Percentiles rank a stretch among this genome's conserved stretches.
phyloP scores from a whole-genome alignment of 2,113 vertebrate genomes.

The Ellobius talpinus region DNA sequence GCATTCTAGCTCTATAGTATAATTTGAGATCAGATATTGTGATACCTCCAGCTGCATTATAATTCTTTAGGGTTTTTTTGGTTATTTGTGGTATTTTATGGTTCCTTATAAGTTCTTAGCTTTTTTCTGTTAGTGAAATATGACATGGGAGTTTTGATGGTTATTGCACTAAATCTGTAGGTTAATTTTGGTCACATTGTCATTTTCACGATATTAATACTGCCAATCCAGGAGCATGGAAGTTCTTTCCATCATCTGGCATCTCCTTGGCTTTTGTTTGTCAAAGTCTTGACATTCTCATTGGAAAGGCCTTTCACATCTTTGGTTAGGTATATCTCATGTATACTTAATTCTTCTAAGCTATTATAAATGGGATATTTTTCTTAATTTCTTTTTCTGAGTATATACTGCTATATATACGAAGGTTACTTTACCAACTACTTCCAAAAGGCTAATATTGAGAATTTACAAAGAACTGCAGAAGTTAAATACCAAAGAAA shows the following conservation, averaged over 20 bases:
- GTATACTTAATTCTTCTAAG: not conserved
- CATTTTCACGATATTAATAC: not conserved
- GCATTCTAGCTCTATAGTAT: not conserved
- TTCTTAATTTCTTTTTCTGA: not conserved
- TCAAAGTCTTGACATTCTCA: not conserved
- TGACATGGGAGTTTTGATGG: not conserved
- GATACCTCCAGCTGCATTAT: not conserved
- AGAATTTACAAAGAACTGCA: not conserved
- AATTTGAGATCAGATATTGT: not conserved
- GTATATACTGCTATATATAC: not conserved
- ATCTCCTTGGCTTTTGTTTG: not conserved
- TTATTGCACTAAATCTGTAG: not conserved
- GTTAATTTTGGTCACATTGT: not conserved
- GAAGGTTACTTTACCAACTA: not conserved
- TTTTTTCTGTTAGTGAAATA: not conserved
- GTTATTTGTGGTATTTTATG: not conserved
- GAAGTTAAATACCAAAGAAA: not conserved
- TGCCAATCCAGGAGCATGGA: too few relatives aligned
- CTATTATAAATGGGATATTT: not conserved
- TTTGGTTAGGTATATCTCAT: not conserved
- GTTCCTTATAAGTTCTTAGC: not conserved
- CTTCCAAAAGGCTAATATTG: not conserved
- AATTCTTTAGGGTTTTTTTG: not conserved
- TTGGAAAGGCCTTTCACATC: not conserved
- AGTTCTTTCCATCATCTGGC: not conserved